Conservation (phyloP, 2,888 invertebrate genomes). For the Cantharis nigra region DNA sequence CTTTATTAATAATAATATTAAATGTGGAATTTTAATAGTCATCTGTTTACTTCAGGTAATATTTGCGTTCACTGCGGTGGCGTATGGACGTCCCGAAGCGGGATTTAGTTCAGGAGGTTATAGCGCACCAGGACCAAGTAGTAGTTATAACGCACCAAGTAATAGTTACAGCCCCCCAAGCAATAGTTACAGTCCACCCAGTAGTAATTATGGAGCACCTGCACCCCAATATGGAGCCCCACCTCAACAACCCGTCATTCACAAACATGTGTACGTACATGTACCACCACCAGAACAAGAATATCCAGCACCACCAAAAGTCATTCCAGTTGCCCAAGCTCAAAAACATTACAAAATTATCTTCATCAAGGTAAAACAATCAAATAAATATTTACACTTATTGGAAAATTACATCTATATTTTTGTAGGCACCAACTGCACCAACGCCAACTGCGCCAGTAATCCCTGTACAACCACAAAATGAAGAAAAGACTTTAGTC, state of each 20-base stretch:
- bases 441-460: constrained; percentile 82
- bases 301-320: constrained; percentile 68
- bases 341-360: constrained; percentile 86
- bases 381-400: too few relatives aligned
- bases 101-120: constrained; percentile 52
- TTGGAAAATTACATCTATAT: constrained; percentile 51
- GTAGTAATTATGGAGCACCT: constrained; percentile 55
- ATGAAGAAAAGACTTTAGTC: constrained; percentile 87
- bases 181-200: constrained; percentile 38
- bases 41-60: constrained; percentile 43
- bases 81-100: constrained; percentile 54
- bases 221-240: constrained; percentile 69
- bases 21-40: not conserved
- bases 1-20: not conserved
- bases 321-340: constrained; percentile 62
- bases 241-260: constrained; percentile 75
- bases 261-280: constrained; percentile 90
- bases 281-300: constrained; percentile 88
- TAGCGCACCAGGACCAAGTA: constrained; percentile 28
- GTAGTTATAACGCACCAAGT: constrained; percentile 41
- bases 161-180: constrained; percentile 42
- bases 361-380: constrained; percentile 69
- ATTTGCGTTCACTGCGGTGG: constrained; percentile 51
- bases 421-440: constrained; percentile 87
- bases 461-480: constrained; percentile 80